Conservation (phyloP, 2,888 invertebrate genomes). For the Drosophila villosipedis region DNA sequence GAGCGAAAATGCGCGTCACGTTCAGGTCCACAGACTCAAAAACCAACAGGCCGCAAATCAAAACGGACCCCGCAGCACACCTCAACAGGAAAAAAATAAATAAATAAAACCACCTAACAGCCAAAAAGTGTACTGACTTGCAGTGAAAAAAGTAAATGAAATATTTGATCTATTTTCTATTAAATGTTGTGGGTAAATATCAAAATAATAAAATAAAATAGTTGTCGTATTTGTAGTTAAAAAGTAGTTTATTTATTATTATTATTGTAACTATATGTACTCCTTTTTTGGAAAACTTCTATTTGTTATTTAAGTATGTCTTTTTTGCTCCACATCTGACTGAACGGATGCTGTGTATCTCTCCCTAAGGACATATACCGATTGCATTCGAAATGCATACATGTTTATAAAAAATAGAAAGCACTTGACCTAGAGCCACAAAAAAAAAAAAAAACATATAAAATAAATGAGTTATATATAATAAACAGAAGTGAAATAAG, state of each 20-base stretch:
- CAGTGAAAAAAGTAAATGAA: slow-evolving; percentile 22
- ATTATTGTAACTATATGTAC: background rate
- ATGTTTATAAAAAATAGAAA: too few species aligned
- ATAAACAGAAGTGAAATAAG: background rate
- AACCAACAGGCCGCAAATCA: slow-evolving; percentile 78
- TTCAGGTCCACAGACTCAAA: slow-evolving; percentile 62
- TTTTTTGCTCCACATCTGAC: too few species aligned
- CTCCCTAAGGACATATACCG: background rate
- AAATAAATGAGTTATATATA: background rate
- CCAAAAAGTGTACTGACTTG: slow-evolving; percentile 12
- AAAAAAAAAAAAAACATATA: background rate
- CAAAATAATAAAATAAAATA: background rate
- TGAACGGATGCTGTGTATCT: too few species aligned
- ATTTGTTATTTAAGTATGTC: background rate
- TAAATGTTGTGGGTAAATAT: background rate
- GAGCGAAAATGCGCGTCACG: slow-evolving; percentile 75
- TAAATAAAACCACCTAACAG: background rate
- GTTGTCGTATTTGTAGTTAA: background rate
- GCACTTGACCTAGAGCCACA: background rate
- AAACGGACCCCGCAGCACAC: slow-evolving; percentile 42
- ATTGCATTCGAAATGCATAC: background rate
- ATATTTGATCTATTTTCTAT: background rate
- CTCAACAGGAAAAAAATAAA: slow-evolving; percentile 6
- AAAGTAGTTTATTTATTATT: background rate
- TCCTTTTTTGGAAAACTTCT: background rate